These are phyloP conservation scores for Colius striatus DNA, from an alignment of 2,113 vertebrate species.

Conservation along the genomic window DNA sequence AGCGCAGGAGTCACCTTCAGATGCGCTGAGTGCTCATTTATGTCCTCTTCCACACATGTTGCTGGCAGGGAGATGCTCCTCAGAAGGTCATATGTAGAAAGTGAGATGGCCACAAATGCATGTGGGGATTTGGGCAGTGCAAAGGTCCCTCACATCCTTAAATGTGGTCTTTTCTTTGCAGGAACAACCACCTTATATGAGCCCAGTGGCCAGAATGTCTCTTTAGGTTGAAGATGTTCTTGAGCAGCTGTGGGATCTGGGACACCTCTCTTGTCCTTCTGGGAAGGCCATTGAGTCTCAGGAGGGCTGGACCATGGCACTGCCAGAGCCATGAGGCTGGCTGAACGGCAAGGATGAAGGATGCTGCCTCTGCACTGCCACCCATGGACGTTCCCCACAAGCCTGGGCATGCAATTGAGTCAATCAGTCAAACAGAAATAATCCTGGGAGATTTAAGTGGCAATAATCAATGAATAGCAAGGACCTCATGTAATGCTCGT, in stretches of 20 bases:
- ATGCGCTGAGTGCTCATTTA: background rate
- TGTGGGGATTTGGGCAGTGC: background rate
- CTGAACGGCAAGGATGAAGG: background rate
- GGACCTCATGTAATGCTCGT: background rate
- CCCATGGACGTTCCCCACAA: background rate
- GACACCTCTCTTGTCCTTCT: background rate
- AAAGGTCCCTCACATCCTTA: background rate
- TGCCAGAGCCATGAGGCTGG: background rate
- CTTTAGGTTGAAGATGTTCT: background rate
- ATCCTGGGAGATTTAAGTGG: background rate
- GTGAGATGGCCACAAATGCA: background rate
- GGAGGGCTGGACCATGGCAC: fast-evolving
- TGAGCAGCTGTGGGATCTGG: background rate
- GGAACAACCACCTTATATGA: fast-evolving
- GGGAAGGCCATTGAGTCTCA: background rate
- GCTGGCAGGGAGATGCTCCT: background rate
- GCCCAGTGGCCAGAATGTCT: background rate
- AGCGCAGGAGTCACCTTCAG: background rate
- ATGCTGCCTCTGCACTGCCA: background rate
- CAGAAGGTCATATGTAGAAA: background rate
- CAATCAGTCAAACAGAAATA: background rate
- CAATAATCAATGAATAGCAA: background rate
- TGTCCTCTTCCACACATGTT: background rate
- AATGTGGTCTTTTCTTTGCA: background rate
- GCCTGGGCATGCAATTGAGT: background rate